phyloP scores from a whole-genome alignment of 2,888 invertebrate species.

The Apodemia mormo region DNA sequence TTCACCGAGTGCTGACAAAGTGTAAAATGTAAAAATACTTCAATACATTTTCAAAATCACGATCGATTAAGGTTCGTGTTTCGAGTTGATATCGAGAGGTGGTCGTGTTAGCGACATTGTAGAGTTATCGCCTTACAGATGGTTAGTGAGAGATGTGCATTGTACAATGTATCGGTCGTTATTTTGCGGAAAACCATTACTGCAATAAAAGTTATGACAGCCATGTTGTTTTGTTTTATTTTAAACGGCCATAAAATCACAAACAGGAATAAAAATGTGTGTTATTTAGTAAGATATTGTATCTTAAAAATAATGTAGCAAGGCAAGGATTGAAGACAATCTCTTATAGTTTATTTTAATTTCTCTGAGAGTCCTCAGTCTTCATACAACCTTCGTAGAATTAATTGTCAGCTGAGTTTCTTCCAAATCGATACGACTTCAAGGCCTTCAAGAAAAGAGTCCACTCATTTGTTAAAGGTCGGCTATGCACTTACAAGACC shows the following conservation, averaged over 20 bases:
- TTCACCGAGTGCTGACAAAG: too few relatives aligned
- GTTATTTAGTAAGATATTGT: background rate
- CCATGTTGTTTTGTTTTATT: slow-evolving; percentile 42
- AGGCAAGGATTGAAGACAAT: background rate
- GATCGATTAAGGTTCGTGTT: background rate
- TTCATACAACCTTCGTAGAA: too few relatives aligned
- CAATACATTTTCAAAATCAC: background rate
- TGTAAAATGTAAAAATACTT: too few relatives aligned
- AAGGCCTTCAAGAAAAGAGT: too few relatives aligned
- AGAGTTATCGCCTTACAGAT: slow-evolving; percentile 53
- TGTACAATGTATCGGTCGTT: slow-evolving; percentile 51
- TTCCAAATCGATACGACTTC: too few relatives aligned
- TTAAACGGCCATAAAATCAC: slow-evolving; percentile 19
- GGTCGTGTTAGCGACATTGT: slow-evolving; percentile 26
- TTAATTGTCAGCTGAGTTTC: too few relatives aligned
- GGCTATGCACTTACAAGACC: too few relatives aligned
- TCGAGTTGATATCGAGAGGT: slow-evolving; percentile 2
- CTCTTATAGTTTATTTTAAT: background rate
- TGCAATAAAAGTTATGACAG: slow-evolving; percentile 58
- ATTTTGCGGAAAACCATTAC: slow-evolving; percentile 43
- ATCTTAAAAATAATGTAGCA: background rate
- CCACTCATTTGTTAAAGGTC: too few relatives aligned
- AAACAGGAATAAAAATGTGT: background rate
- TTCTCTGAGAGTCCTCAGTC: too few relatives aligned
- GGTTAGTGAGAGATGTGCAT: slow-evolving; percentile 57